Percentiles rank a stretch among this genome's conserved stretches.
phyloP scores from a whole-genome alignment of 2,113 vertebrate genomes.

The Clarias gariepinus region DNA sequence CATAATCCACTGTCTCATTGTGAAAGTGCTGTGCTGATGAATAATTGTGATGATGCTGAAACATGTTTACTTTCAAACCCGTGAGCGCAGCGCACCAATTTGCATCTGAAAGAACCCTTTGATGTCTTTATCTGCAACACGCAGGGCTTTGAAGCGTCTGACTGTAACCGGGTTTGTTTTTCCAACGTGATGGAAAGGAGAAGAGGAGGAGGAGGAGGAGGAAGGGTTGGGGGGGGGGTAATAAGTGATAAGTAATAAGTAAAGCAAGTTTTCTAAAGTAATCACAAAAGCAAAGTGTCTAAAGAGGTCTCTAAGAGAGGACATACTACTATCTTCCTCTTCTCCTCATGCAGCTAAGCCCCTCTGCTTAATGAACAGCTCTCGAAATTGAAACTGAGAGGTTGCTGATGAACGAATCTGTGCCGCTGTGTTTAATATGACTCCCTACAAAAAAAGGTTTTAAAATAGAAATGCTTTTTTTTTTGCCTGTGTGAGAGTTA shows the following conservation, averaged over 20 bases:
- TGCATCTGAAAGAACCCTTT: slow-evolving; percentile 55
- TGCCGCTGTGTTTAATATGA: slow-evolving; percentile 8
- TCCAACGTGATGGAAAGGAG: slow-evolving; percentile 40
- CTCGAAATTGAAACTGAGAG: slow-evolving; percentile 29
- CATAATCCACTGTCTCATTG: slow-evolving; percentile 27
- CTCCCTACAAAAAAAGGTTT: neutral
- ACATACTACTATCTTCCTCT: neutral
- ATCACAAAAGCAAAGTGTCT: slow-evolving; percentile 13
- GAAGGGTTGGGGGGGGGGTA: neutral
- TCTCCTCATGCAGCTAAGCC: slow-evolving; percentile 18
- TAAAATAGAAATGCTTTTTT: neutral
- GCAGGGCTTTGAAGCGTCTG: slow-evolving; percentile 61
- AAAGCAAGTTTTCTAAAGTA: slow-evolving; percentile 34
- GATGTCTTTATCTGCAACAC: slow-evolving; percentile 62
- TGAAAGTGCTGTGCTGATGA: slow-evolving; percentile 28
- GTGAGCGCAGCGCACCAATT: slow-evolving; percentile 36
- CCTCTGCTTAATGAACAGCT: slow-evolving; percentile 7
- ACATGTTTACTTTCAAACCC: slow-evolving; percentile 51
- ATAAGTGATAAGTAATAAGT: slow-evolving; percentile 3
- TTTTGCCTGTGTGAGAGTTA: neutral
- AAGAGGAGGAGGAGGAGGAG: neutral
- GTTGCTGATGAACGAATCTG: slow-evolving; percentile 36
- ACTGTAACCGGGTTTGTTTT: slow-evolving; percentile 56
- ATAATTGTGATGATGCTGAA: slow-evolving; percentile 48
- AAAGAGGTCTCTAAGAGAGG: slow-evolving; percentile 18